Evolutionary conservation across 2,113 vertebrate species (phyloP), one percentile per base, ranked within the genome.

Genomic region (Dasyurus viverrinus): DNA sequence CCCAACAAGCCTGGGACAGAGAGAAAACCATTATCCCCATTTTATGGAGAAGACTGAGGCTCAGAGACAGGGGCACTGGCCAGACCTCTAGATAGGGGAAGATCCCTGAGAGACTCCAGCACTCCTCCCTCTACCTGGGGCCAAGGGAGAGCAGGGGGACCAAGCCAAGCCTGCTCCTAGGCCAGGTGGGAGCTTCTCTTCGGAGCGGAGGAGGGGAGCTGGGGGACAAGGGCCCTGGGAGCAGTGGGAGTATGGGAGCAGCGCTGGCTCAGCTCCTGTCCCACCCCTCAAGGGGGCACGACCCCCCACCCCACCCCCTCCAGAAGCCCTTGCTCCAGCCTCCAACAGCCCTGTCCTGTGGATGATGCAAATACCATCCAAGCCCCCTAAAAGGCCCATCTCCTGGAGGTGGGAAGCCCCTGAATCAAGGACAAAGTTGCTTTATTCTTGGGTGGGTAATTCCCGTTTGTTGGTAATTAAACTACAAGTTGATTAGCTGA

Each of bases 401-500:
- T 55, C 92, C n/a, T 11, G 92, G 55, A 96, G 0, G 42, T 50
- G 50, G 90, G 94, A 60, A 96, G 95, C 96, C 91, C 92, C 94
- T 8, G 7, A 23, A 84, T 16, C n/a, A 84, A 84, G 68, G 68
- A 84, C 68, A 84, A 91, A 95, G 89, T 90, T 54, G 93, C 95
- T 95, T 89, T 93, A 92, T 53, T 90, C 52, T 97, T 93, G 91
- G 60, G 96, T 94, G 11, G 94, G 93, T 12, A 16, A 91, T 91
- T 92, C 89, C 93, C 94, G 57, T 54, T 97, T 92, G 97, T 90
- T 84, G 90, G 96, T 98, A 98, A 98, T 98, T 98, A 98, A 98
- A 96, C 97, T 2, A 89, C 97, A 97, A 98, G 97, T 94, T 97
- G 97, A 98, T 98, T 98, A 98, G 95, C 96, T 46, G 94, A 97